Percentiles rank a stretch among this genome's conserved stretches.
Conservation (phyloP, 2,888 invertebrate species). For the Sphaeridia pumilis region DNA sequence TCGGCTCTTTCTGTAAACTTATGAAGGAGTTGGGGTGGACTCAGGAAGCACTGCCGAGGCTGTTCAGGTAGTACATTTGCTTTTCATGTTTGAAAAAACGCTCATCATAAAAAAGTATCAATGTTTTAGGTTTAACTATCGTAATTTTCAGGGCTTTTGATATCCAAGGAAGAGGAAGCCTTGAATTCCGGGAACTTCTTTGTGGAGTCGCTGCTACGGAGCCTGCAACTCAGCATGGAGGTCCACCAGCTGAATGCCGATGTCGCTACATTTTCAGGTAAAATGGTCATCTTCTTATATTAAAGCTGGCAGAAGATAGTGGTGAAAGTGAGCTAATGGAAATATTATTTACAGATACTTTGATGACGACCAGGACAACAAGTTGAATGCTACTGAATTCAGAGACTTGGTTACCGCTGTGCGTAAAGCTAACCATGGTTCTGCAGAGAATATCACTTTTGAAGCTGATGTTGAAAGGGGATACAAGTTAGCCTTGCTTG, state of each 20-base stretch:
- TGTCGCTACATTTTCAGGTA: slow-evolving; percentile 58
- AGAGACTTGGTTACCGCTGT: slow-evolving; percentile 48
- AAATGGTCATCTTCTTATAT: slow-evolving; percentile 36
- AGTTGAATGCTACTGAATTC: slow-evolving; percentile 49
- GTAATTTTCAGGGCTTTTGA: slow-evolving; percentile 48
- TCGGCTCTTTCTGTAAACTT: slow-evolving; percentile 46
- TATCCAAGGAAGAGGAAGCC: slow-evolving; percentile 43
- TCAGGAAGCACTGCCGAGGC: slow-evolving; percentile 40
- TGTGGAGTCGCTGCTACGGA: slow-evolving; percentile 54
- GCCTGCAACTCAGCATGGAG: slow-evolving; percentile 53
- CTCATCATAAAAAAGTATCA: background rate
- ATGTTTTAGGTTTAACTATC: slow-evolving; percentile 1
- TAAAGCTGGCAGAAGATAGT: background rate
- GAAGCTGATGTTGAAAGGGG: slow-evolving; percentile 46
- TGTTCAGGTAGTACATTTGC: slow-evolving; percentile 43
- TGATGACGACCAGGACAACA: slow-evolving; percentile 46
- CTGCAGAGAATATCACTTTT: slow-evolving; percentile 46
- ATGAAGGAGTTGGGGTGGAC: slow-evolving; percentile 49
- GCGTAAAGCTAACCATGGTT: slow-evolving; percentile 45
- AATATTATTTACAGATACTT: slow-evolving; percentile 44
- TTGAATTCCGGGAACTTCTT: slow-evolving; percentile 49
- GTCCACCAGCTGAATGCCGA: slow-evolving; percentile 53
- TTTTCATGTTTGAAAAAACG: background rate
- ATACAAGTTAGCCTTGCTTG: slow-evolving; percentile 40
- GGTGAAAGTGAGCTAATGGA: background rate